A percentile compares a stretch with the other conserved stretches of the same genome.
Evolutionary conservation across 2,797 vertebrate genomes (phyloP).

Genomic region (Poeciliopsis paucimaculata): DNA sequence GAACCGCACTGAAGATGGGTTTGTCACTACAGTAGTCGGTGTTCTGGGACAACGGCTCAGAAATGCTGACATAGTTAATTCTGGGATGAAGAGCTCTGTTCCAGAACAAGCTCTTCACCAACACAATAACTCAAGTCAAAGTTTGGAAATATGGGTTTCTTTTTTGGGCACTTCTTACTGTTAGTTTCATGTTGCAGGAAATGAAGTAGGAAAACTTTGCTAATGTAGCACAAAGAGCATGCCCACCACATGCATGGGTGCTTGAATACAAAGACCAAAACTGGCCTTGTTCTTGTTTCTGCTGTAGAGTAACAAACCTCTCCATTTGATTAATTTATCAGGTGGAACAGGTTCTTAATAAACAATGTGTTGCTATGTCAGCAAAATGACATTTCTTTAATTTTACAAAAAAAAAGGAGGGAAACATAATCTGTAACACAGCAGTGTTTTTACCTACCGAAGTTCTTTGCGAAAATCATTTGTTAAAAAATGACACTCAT

Average conservation of each 20-base stretch:
- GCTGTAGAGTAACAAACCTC: neutral
- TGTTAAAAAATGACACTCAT: slow-evolving; percentile 40
- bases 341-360: slow-evolving; percentile 5
- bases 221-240: slow-evolving; percentile 1
- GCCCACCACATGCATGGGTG: neutral
- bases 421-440: slow-evolving; percentile 36
- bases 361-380: slow-evolving; percentile 17
- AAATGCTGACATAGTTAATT: slow-evolving; percentile 14
- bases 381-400: slow-evolving; percentile 26
- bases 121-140: slow-evolving; percentile 20
- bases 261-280: neutral
- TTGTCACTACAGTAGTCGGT: neutral
- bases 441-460: slow-evolving; percentile 31
- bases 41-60: neutral
- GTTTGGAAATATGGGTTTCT: slow-evolving; percentile 19
- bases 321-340: slow-evolving; percentile 21
- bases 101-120: slow-evolving; percentile 12
- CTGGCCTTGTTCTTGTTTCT: neutral
- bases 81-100: slow-evolving; percentile 17
- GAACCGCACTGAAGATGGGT: neutral
- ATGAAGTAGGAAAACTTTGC: neutral
- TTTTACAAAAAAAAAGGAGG: slow-evolving; percentile 16
- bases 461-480: slow-evolving; percentile 33
- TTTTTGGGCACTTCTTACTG: neutral
- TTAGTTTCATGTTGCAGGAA: neutral